phyloP scores from a whole-genome alignment of 30 jellyfish, hydroid and myxozoan species.

The Haliclystus octoradiatus region DNA sequence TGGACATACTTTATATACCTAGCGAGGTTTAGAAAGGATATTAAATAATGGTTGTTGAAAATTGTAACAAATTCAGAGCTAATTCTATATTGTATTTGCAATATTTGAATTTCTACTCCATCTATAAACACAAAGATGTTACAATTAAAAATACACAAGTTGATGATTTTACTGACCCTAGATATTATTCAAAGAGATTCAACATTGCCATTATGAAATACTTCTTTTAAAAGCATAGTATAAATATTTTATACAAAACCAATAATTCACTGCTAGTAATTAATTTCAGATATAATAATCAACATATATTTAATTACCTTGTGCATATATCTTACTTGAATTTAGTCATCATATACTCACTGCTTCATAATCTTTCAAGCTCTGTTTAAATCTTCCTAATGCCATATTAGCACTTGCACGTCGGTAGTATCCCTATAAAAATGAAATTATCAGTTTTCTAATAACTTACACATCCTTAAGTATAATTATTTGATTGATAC shows the following conservation, averaged over 20 bases:
- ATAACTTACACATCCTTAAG: too few species aligned
- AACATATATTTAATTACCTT: too few species aligned
- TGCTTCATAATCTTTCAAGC: slow-evolving; percentile 84
- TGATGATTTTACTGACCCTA: too few species aligned
- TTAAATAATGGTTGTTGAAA: neutral
- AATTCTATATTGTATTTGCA: neutral
- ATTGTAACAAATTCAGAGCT: neutral
- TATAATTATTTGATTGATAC: too few species aligned
- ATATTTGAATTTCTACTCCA: neutral
- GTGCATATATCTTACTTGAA: too few species aligned
- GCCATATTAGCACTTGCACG: slow-evolving; percentile 96
- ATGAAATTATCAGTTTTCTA: neutral
- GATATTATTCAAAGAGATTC: too few species aligned
- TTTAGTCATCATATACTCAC: slow-evolving; percentile 17
- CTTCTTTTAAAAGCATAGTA: neutral
- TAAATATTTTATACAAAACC: neutral
- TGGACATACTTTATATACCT: slow-evolving; percentile 91
- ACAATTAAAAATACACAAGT: too few species aligned
- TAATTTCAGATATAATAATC: too few species aligned
- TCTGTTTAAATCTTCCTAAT: slow-evolving; percentile 77
- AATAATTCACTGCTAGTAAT: neutral
- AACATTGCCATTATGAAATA: neutral
- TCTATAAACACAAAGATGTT: too few species aligned
- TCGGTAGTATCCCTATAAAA: slow-evolving; percentile 79
- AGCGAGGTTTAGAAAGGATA: neutral